Evolutionary conservation across 2,797 vertebrate genomes (phyloP), one percentile per base, ranked within the genome.

Genomic region (Spinus pinus): DNA sequence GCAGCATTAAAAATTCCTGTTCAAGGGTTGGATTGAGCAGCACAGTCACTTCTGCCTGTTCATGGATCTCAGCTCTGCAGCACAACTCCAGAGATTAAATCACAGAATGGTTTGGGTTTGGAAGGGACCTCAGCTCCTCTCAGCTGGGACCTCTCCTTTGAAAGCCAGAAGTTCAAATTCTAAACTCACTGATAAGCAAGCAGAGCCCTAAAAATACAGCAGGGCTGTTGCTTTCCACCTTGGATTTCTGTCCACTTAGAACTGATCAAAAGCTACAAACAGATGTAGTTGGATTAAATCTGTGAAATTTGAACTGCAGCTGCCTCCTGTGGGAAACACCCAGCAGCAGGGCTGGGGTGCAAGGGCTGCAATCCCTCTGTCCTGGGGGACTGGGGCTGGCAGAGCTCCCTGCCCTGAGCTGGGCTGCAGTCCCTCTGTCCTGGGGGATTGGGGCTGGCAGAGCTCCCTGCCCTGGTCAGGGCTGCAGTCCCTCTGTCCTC

Each of bases 341-440:
- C 31, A 19, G 6, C 39, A 51, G 51, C 23, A 22, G 42, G n/a
- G 54, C 42, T 73, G 33, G 42, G 30, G 3, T 56, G 39, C 51
- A 16, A 0, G n/a, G n/a, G n/a, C 6, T 57, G 27, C 31, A 15
- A 0, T 24, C 37, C 28, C 49, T 57, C 39, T 15, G 39, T 16
- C 39, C 39, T 41, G 39, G 39, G 39, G 39, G 39, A 41, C 2
- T 41, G 44, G 44, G 53, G 53, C 14, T 1, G 6, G 24, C 61
- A 10, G 7, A 23, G 42, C 49, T 49, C 25, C 1, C 1, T 50
- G 66, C 13, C 30, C 27, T 9, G 1, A 4, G 57, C 39, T 54
- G 14, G 7, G 12, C 9, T 57, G 27, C 31, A 15, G 0, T 24
- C 37, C 28, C 49, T 57, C 51, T 49, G 25, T 16, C 39, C 39